phyloP scores from a whole-genome alignment of 2,797 vertebrate genomes.

The Semaprochilodus insignis region DNA sequence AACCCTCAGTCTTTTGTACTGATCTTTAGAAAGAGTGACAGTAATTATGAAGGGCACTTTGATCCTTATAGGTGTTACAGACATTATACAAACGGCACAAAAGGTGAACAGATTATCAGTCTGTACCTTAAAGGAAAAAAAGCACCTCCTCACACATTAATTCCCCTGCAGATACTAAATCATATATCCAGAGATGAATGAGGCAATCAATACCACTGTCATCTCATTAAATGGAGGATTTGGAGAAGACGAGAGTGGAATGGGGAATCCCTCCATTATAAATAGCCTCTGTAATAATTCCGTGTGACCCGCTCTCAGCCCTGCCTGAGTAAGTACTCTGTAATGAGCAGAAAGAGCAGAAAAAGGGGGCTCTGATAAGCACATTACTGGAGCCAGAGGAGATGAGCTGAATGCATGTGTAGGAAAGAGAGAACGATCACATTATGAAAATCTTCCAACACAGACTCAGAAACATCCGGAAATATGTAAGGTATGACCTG shows the following conservation, averaged over 20 bases:
- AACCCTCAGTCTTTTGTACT: background rate
- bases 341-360: constrained; percentile 14
- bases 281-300: constrained; percentile 28
- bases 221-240: constrained; percentile 47
- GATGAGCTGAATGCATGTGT: background rate
- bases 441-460: background rate
- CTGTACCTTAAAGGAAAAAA: background rate
- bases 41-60: background rate
- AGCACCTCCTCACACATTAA: constrained; percentile 21
- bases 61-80: background rate
- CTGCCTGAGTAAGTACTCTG: constrained; percentile 24
- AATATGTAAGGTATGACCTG: background rate
- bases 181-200: constrained; percentile 45
- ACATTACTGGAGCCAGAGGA: constrained; percentile 8
- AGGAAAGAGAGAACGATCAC: background rate
- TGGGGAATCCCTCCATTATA: constrained; percentile 40
- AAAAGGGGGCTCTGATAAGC: background rate
- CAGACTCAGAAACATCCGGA: background rate
- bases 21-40: background rate
- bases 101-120: constrained; percentile 16
- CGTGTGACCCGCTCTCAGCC: constrained; percentile 9
- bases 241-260: constrained; percentile 25
- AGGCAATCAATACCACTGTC: constrained; percentile 52
- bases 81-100: background rate
- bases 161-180: constrained; percentile 26